Base-by-base conservation (phyloP, 2,888 invertebrate species). In the Abscondita cerata region DNA sequence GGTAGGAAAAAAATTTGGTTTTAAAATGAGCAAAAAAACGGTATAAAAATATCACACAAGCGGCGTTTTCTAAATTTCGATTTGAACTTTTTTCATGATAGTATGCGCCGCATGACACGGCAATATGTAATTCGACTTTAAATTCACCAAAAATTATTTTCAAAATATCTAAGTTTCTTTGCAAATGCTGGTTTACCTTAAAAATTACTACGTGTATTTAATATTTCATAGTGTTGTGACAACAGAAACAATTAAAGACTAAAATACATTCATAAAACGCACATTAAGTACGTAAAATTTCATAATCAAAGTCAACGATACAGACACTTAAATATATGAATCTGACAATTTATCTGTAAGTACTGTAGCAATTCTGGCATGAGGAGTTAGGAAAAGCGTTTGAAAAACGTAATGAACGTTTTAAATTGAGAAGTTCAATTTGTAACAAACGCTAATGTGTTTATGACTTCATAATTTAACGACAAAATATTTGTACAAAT, bases 391-490 rank as follows among this genome's bases (percentile, higher is more conserved):
- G 52, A 36, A 40, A 54, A 54, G 50, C 33, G 59, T 20, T n/a
- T 34, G 47, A 41, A 59, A 50, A 52, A 11, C 41, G 25, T 13
- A 53, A 58, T n/a, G 34, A 51, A 51, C 44, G 19, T 47, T 44
- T 59, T 58, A 59, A 59, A 59, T 52, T 52, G 58, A 52, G 47
- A 59, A 59, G 46, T 59, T 44, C 58, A 59, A 52, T 52, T 52
- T 46, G 13, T 44, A 38, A 52, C 52, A 19, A 16, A 20, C 44
- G 52, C 58, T 52, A 59, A 59, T 59, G 52, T 59, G 58, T 59
- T 59, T 52, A 52, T 33, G 34, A 19, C 31, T 31, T 3, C 31
- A 5, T 25, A 25, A 25, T 25, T 25, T 25, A 25, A 6, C 6
- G 6, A 25, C 25, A 25, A 25, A 25, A 25, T 25, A 25, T 25